phyloP scores from a whole-genome alignment of 2,888 invertebrate genomes.

The Cryptus viduatorius region DNA sequence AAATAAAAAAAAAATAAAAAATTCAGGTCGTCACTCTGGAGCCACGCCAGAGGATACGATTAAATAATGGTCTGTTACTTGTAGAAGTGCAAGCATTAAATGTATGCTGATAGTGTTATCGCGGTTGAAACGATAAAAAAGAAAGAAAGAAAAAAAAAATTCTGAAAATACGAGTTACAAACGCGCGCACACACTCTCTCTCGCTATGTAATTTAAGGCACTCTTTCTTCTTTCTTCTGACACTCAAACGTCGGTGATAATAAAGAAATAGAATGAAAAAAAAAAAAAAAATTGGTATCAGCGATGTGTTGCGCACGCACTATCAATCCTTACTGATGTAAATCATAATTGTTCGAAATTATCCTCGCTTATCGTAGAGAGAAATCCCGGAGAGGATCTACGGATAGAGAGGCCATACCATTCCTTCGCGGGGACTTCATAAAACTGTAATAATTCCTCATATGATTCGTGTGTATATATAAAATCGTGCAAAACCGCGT shows the following conservation, averaged over 20 bases:
- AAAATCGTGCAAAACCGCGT: slow-evolving; percentile 44
- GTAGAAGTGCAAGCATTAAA: slow-evolving; percentile 85
- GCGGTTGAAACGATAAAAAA: slow-evolving; percentile 83
- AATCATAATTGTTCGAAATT: slow-evolving; percentile 21
- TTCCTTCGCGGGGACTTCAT: slow-evolving; percentile 40
- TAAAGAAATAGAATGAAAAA: slow-evolving; percentile 54
- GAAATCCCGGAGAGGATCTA: slow-evolving; percentile 44
- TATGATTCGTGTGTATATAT: slow-evolving; percentile 21
- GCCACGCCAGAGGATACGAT: slow-evolving; percentile 83
- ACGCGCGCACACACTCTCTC: slow-evolving; percentile 64
- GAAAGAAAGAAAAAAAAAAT: slow-evolving; percentile 73
- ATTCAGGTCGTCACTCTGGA: slow-evolving; percentile 84
- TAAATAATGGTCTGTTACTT: slow-evolving; percentile 84
- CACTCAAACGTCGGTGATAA: slow-evolving; percentile 52
- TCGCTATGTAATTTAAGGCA: slow-evolving; percentile 52
- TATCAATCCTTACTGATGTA: slow-evolving; percentile 39
- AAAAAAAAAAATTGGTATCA: slow-evolving; percentile 58
- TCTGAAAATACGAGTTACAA: slow-evolving; percentile 82
- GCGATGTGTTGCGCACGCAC: slow-evolving; percentile 53
- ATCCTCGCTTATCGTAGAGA: slow-evolving; percentile 29
- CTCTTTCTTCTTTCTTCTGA: slow-evolving; percentile 40
- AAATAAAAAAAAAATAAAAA: slow-evolving; percentile 67
- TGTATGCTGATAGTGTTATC: slow-evolving; percentile 84
- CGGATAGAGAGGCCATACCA: neutral
- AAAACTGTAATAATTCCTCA: slow-evolving; percentile 12